Conservation (phyloP, 2,797 vertebrate genomes). For the Thamnophis elegans region DNA sequence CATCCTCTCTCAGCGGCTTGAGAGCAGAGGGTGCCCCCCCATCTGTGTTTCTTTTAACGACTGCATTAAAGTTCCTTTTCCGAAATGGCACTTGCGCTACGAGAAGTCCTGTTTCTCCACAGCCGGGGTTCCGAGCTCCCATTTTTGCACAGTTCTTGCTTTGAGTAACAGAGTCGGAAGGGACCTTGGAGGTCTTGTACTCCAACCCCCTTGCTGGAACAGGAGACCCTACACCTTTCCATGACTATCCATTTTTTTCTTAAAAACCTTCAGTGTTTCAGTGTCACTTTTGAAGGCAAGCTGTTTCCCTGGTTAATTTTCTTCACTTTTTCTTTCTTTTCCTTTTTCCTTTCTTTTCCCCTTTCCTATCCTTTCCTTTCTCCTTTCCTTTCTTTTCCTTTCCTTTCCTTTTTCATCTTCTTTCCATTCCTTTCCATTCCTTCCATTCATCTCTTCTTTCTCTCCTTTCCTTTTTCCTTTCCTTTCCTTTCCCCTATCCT, state of each 20-base stretch:
- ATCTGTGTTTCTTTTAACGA: constrained; percentile 13
- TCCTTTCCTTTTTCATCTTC: too few species aligned
- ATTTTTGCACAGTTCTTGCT: constrained; percentile 10
- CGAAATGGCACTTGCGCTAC: constrained; percentile 22
- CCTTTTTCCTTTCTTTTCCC: too few species aligned
- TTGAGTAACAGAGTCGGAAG: not conserved
- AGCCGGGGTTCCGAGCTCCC: not conserved
- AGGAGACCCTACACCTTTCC: not conserved
- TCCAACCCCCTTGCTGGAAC: not conserved
- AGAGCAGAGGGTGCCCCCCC: not conserved
- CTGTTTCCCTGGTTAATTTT: not conserved
- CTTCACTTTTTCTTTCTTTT: too few species aligned
- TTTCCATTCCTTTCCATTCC: too few species aligned
- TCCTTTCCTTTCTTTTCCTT: too few species aligned
- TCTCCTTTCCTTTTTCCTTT: too few species aligned
- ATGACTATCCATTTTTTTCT: too few species aligned
- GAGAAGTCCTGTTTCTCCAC: not conserved
- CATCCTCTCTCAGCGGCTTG: constrained; percentile 28
- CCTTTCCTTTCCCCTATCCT: too few species aligned
- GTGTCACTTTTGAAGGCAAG: not conserved
- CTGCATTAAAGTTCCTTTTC: not conserved
- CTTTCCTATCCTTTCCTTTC: too few species aligned
- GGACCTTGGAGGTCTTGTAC: not conserved
- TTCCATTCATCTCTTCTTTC: too few species aligned
- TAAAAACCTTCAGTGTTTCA: too few species aligned